Evolutionary conservation across 1,140 invertebrate genomes (phyloP).

Genomic region (Phenacoccus solenopsis): DNA sequence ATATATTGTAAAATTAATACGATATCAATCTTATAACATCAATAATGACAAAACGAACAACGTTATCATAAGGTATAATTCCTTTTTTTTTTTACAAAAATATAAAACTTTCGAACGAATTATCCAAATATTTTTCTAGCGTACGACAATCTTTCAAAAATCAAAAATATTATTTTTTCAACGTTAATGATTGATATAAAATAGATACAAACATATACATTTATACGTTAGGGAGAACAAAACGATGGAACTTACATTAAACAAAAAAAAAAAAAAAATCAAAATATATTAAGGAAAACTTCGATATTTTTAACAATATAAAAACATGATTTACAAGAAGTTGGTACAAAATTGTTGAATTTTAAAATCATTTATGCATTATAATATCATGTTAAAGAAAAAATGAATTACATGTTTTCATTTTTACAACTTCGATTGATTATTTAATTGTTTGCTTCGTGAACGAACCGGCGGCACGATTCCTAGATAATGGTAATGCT

Average conservation of each 20-base stretch:
- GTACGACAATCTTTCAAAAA: too few relatives aligned
- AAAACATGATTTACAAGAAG: background rate
- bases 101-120: too few relatives aligned
- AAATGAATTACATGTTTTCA: too few relatives aligned
- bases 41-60: background rate
- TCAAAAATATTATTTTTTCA: background rate
- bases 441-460: background rate
- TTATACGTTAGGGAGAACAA: background rate
- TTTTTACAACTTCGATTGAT: too few relatives aligned
- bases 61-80: background rate
- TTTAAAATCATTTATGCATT: background rate
- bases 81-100: background rate
- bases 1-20: background rate
- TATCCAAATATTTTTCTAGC: too few relatives aligned
- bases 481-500: slow-evolving; percentile 5
- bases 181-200: background rate
- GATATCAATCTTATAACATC: background rate
- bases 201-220: background rate
- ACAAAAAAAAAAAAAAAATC: too few relatives aligned
- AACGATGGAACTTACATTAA: background rate
- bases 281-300: background rate
- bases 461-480: background rate
- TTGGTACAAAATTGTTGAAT: background rate
- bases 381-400: background rate
- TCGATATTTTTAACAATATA: background rate